These are phyloP conservation scores for Cephus sareptanus DNA, from an alignment of 2,888 invertebrate genomes.

Conservation along the genomic window DNA sequence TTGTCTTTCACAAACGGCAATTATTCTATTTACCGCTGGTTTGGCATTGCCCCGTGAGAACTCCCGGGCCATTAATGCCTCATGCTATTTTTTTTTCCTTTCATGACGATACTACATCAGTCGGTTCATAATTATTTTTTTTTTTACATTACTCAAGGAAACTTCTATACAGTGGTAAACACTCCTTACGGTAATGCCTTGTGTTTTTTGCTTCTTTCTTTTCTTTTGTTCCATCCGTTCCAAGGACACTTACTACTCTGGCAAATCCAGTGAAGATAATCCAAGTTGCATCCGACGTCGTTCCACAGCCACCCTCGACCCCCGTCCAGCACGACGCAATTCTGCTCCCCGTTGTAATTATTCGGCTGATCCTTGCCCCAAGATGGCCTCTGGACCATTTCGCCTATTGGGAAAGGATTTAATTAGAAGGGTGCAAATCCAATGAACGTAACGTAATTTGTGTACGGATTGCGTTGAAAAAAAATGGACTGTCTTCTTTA, in stretches of 20 bases:
- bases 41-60: not conserved
- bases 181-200: not conserved
- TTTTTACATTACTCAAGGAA: not conserved
- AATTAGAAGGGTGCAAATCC: not conserved
- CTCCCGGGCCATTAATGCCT: not conserved
- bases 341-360: constrained; percentile 95
- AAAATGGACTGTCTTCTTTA: not conserved
- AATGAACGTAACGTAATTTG: not conserved
- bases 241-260: constrained; percentile 80
- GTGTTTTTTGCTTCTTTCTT: not conserved
- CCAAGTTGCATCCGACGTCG: constrained; percentile 93
- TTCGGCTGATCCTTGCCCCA: constrained; percentile 97
- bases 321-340: constrained; percentile 93
- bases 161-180: not conserved
- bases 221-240: constrained; percentile 4
- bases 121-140: not conserved
- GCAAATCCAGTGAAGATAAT: constrained; percentile 93
- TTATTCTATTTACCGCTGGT: not conserved
- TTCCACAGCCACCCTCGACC: constrained; percentile 94
- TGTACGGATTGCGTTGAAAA: not conserved
- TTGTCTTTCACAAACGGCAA: not conserved
- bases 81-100: not conserved
- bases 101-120: not conserved
- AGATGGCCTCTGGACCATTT: constrained; percentile 80
- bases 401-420: constrained; percentile 70